These are phyloP conservation scores for Anaspis maculata DNA, from an alignment of 2,888 invertebrate species.

Conservation along the genomic window DNA sequence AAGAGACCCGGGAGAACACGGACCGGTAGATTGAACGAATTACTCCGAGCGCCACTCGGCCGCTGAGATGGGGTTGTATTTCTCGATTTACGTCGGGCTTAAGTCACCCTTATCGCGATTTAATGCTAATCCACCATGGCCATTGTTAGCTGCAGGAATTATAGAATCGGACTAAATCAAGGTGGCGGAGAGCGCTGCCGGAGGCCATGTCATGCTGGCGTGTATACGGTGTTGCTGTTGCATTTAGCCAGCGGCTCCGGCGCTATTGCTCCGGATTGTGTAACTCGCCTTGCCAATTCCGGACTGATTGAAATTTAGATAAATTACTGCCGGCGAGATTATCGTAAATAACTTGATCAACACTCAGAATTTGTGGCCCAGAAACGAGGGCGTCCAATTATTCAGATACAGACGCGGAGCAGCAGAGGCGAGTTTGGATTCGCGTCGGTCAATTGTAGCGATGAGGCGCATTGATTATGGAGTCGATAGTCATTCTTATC, in stretches of 20 bases:
- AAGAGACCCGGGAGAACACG: too few species aligned
- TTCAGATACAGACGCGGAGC: too few species aligned
- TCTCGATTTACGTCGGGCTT: slow-evolving; percentile 25
- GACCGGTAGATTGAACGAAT: too few species aligned
- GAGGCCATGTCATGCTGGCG: too few species aligned
- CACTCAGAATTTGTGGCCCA: slow-evolving; percentile 14
- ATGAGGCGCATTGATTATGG: too few species aligned
- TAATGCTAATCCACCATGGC: slow-evolving; percentile 27
- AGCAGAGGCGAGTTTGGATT: too few species aligned
- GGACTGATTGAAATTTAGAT: slow-evolving; percentile 30
- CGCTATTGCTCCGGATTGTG: slow-evolving; percentile 4
- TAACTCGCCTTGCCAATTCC: slow-evolving; percentile 24
- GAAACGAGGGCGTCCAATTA: too few species aligned
- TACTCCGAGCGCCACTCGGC: too few species aligned
- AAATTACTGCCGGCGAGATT: slow-evolving; percentile 25
- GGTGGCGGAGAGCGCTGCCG: too few species aligned
- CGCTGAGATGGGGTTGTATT: slow-evolving; percentile 20
- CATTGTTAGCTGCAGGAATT: slow-evolving; percentile 31
- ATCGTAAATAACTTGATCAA: slow-evolving; percentile 18
- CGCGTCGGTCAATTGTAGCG: too few species aligned
- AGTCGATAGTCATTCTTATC: too few species aligned
- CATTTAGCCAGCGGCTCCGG: slow-evolving; percentile 12
- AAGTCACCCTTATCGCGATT: slow-evolving; percentile 30
- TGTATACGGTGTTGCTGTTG: too few species aligned
- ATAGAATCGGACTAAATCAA: slow-evolving; percentile 26